Base-by-base conservation (phyloP, 1,140 invertebrate species). In the Lasaia peninsularis region DNA sequence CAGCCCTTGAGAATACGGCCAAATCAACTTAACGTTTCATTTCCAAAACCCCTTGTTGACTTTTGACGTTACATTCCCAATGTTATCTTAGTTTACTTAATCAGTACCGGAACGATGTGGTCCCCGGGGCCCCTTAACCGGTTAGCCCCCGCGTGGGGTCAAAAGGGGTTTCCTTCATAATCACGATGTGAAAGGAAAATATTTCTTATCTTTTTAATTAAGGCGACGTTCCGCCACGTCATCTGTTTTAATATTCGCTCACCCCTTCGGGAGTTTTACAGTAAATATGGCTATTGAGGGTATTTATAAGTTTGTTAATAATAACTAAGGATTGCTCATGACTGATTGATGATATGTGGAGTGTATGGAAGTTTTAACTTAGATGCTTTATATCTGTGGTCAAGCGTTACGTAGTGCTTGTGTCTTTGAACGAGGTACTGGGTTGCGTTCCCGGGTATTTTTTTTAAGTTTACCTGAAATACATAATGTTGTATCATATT, bases 201-300 rank as follows among this genome's bases (percentile, higher is more conserved):
- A 80, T 82, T 82, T 76, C 83, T 84, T 86, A 86, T 86, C 83
- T 86, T 86, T 86, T 86, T 86, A 86, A 86, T 86, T 86, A 86
- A 80, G 67, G 70, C 68, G 69, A 73, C 66, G 67, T 78, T 78
- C 69, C 71, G 73, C 74, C 67, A 68, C 75, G 80, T 86, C 80
- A 82, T 86, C 82, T 79, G 80, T 84, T 84, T 84, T 84, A 84
- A 86, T 86, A 80, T 82, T 74, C 78, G 59, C 63, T 62, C 52
- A 60, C 69, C 69, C 80, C 65, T 61, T 56, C 28, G 80, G 79
- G 79, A 79, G 52, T 52, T 50, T 34, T 70, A 71, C 71, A 70
- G 68, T 64, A 69, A 62, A 67, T 60, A 63, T 49, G 40, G 53
- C 37, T 9, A 24, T 54, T 21, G 50, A 62, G 40, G 40, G 40